Percentiles rank a stretch among this genome's conserved stretches.
Evolutionary conservation across 2,113 vertebrate genomes (phyloP).

Genomic region (Otus sunia): DNA sequence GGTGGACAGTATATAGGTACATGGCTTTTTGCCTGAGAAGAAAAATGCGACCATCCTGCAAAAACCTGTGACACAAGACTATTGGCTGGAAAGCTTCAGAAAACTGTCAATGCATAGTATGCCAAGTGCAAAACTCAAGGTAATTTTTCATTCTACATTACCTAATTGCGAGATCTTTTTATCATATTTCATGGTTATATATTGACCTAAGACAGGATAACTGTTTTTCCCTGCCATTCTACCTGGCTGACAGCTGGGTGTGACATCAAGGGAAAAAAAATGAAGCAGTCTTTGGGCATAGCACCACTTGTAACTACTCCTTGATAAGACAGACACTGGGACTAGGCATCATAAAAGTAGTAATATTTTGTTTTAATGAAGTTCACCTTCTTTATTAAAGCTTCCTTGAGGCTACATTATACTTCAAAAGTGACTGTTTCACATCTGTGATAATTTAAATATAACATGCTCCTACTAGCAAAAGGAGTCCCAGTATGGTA

Average conservation of each 20-base stretch:
- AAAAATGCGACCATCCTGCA: neutral
- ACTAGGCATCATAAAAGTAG: neutral
- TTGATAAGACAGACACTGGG: neutral
- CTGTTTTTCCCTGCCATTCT: neutral
- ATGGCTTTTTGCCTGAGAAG: neutral
- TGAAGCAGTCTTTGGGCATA: neutral
- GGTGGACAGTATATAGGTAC: neutral
- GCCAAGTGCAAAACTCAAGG: neutral
- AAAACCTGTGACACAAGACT: neutral
- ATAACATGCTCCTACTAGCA: neutral
- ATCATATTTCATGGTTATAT: neutral
- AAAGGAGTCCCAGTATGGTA: neutral
- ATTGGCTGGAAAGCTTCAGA: neutral
- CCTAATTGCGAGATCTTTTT: neutral
- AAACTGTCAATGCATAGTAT: accelerated
- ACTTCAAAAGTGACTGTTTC: neutral
- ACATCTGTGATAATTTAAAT: neutral
- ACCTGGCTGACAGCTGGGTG: neutral
- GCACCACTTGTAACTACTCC: neutral
- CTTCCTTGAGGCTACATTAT: neutral
- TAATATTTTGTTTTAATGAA: neutral
- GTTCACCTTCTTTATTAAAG: neutral
- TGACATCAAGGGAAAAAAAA: neutral
- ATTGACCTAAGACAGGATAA: neutral
- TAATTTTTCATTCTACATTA: neutral